These are phyloP conservation scores for Pheosia tremula DNA, from an alignment of 2,888 invertebrate genomes.

Conservation along the genomic window DNA sequence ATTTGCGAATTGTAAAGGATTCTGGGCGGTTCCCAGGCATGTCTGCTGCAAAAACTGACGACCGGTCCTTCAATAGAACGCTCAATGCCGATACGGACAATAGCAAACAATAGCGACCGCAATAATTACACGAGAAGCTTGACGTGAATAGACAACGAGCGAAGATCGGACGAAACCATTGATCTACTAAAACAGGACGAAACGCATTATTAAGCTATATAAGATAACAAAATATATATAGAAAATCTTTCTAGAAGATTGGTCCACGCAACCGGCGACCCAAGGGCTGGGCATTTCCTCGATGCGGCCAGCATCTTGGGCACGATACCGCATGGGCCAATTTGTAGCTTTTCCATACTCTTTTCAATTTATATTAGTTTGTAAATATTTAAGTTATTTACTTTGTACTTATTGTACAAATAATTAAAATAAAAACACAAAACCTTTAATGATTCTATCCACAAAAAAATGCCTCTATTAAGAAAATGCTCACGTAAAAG, in stretches of 20 bases:
- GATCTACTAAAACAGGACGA: background rate
- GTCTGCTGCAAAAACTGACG: slow-evolving; percentile 19
- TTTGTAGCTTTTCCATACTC: too few relatives aligned
- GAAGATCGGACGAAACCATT: background rate
- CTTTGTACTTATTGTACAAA: too few relatives aligned
- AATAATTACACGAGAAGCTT: slow-evolving; percentile 18
- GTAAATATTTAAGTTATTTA: too few relatives aligned
- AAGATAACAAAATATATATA: background rate
- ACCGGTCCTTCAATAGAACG: slow-evolving; percentile 19
- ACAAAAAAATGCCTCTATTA: background rate
- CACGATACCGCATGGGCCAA: too few relatives aligned
- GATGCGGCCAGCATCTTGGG: too few relatives aligned
- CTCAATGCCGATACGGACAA: slow-evolving; percentile 17
- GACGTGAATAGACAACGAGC: slow-evolving; percentile 12
- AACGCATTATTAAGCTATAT: background rate
- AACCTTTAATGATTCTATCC: background rate
- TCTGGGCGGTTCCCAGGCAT: background rate
- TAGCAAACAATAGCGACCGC: slow-evolving; percentile 18
- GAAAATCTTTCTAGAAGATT: too few relatives aligned
- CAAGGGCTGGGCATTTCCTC: too few relatives aligned
- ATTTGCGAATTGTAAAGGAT: slow-evolving; percentile 1
- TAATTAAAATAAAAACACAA: background rate
- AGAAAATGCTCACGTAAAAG: background rate
- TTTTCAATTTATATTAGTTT: too few relatives aligned
- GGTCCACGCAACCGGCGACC: too few relatives aligned